phyloP scores from a whole-genome alignment of 2,113 vertebrate genomes.

The Mixornis gularis region DNA sequence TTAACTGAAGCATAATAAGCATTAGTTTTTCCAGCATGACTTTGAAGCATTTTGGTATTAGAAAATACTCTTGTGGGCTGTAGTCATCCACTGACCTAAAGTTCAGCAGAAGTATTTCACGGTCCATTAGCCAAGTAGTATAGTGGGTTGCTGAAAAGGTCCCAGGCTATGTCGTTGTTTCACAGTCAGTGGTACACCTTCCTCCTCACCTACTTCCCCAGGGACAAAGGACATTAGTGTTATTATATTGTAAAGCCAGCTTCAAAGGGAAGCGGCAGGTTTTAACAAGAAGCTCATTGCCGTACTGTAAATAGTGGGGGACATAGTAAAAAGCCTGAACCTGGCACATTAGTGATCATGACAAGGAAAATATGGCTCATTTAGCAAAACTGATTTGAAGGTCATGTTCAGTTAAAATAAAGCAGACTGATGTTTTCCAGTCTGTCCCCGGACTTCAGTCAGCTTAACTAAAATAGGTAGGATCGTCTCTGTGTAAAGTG shows the following conservation, averaged over 20 bases:
- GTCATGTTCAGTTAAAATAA: constrained; percentile 1
- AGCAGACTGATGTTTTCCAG: background rate
- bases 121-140: background rate
- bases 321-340: background rate
- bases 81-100: background rate
- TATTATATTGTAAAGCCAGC: constrained; percentile 15
- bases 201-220: background rate
- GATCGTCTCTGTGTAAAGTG: background rate
- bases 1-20: constrained; percentile 7
- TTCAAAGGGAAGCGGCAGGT: constrained; percentile 33
- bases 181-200: background rate
- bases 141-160: background rate
- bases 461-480: background rate
- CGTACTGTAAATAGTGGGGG: constrained; percentile 11
- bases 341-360: constrained; percentile 4
- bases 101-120: constrained; percentile 29
- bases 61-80: background rate
- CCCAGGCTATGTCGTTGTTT: background rate
- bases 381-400: constrained; percentile 37
- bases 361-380: constrained; percentile 8
- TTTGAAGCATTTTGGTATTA: background rate
- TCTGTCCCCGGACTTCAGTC: background rate
- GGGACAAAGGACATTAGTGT: constrained; percentile 1
- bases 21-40: background rate
- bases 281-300: constrained; percentile 30